Percentiles rank a stretch among this genome's conserved stretches.
These are phyloP conservation scores for Achlya flavicornis DNA, from an alignment of 2,888 invertebrate species.

Conservation along the genomic window DNA sequence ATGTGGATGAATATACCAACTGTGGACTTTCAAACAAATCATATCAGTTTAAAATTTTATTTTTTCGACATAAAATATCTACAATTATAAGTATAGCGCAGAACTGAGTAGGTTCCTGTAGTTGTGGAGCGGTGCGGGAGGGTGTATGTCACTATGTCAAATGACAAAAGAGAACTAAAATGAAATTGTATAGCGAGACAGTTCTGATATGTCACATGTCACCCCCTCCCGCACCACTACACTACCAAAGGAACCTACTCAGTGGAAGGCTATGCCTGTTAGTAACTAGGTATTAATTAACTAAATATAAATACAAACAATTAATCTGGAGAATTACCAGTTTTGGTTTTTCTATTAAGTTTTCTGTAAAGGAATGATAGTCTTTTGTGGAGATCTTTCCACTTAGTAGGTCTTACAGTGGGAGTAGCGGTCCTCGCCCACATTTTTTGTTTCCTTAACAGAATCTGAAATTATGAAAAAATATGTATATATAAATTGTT, in stretches of 20 bases:
- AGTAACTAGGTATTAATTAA: background rate
- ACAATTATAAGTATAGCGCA: too few species aligned
- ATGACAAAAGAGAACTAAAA: too few species aligned
- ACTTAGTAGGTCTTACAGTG: slow-evolving; percentile 88
- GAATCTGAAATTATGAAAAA: slow-evolving; percentile 57
- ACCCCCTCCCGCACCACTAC: too few species aligned
- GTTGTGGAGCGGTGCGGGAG: too few species aligned
- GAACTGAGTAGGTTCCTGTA: too few species aligned
- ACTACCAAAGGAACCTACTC: too few species aligned
- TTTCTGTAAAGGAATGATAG: slow-evolving; percentile 89
- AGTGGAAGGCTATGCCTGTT: too few species aligned
- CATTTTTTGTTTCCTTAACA: slow-evolving; percentile 89
- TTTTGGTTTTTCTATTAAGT: slow-evolving; percentile 92
- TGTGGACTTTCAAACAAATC: background rate
- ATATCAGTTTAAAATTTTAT: background rate
- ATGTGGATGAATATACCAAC: too few species aligned
- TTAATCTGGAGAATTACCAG: slow-evolving; percentile 77
- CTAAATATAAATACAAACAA: slow-evolving; percentile 10
- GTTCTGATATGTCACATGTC: too few species aligned
- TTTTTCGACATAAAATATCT: background rate
- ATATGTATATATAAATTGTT: slow-evolving; percentile 4
- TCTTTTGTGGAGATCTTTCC: slow-evolving; percentile 89
- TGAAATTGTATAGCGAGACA: too few species aligned
- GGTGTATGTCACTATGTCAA: too few species aligned
- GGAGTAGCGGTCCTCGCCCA: slow-evolving; percentile 84